These are phyloP conservation scores for Lutjanus erythropterus DNA, from an alignment of 2,113 vertebrate species.

Conservation along the genomic window DNA sequence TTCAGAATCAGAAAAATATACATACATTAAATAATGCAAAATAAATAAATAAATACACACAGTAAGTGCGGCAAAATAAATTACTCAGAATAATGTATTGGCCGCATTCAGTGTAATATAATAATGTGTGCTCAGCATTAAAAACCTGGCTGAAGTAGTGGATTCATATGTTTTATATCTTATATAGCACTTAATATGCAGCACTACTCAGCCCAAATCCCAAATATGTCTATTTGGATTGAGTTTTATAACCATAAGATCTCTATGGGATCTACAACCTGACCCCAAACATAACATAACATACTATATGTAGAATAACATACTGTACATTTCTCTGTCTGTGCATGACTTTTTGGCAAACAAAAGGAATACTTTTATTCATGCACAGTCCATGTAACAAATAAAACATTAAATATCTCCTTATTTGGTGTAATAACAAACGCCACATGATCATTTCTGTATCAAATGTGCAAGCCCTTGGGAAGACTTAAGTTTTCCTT, in stretches of 20 bases:
- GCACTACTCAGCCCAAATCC: neutral
- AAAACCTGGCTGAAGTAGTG: neutral
- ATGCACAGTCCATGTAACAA: neutral
- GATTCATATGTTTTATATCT: neutral
- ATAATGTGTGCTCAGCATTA: neutral
- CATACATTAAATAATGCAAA: too few relatives aligned
- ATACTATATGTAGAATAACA: neutral
- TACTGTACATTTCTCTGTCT: neutral
- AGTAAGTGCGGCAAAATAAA: too few relatives aligned
- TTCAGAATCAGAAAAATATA: too few relatives aligned
- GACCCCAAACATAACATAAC: neutral
- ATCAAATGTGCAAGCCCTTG: neutral
- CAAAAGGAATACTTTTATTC: neutral
- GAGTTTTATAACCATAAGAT: too few relatives aligned
- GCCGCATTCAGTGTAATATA: too few relatives aligned
- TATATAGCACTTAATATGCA: neutral
- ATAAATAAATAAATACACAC: too few relatives aligned
- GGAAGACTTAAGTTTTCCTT: neutral
- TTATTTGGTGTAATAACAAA: neutral
- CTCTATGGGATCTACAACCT: neutral
- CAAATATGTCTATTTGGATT: conserved; percentile 1
- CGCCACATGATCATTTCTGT: neutral
- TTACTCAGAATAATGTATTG: too few relatives aligned
- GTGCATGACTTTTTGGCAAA: neutral
- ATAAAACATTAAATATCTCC: neutral